Evolutionary conservation across 2,113 vertebrate species (phyloP).

Genomic region (Cricetomys ansorgei): DNA sequence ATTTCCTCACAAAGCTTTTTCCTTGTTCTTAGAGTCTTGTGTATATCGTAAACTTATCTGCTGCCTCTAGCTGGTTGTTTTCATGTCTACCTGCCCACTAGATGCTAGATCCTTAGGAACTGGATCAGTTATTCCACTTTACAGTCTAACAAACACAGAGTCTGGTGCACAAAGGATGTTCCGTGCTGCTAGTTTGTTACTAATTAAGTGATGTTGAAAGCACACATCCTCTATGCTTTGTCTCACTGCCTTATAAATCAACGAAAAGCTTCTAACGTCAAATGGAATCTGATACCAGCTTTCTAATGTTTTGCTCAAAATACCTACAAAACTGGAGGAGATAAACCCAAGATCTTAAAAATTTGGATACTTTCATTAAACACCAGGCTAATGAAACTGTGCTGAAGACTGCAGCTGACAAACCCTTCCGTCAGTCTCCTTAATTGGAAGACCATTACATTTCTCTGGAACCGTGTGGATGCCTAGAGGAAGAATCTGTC

Average conservation of each 20-base stretch:
- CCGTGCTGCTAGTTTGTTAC: neutral
- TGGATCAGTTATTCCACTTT: neutral
- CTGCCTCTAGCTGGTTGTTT: neutral
- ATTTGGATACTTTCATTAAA: neutral
- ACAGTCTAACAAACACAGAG: neutral
- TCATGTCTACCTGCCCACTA: neutral
- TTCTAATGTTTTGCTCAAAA: slow-evolving; percentile 48
- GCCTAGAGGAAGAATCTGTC: neutral
- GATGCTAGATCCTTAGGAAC: neutral
- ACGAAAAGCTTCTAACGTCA: neutral
- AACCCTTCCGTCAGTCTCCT: neutral
- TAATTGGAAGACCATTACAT: neutral
- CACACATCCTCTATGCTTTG: neutral
- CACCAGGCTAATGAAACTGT: neutral
- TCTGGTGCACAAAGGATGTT: neutral
- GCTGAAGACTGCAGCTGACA: neutral
- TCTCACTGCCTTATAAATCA: neutral
- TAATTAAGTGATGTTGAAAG: slow-evolving; percentile 36
- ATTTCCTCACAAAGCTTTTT: neutral
- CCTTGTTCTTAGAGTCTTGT: neutral
- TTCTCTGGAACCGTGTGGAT: neutral
- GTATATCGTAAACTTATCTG: neutral
- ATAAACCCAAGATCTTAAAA: neutral
- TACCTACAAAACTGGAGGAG: neutral
- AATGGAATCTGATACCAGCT: neutral